Percentiles rank a stretch among this genome's conserved stretches.
Conservation (phyloP, 2,797 vertebrate genomes). For the Anguilla anguilla region DNA sequence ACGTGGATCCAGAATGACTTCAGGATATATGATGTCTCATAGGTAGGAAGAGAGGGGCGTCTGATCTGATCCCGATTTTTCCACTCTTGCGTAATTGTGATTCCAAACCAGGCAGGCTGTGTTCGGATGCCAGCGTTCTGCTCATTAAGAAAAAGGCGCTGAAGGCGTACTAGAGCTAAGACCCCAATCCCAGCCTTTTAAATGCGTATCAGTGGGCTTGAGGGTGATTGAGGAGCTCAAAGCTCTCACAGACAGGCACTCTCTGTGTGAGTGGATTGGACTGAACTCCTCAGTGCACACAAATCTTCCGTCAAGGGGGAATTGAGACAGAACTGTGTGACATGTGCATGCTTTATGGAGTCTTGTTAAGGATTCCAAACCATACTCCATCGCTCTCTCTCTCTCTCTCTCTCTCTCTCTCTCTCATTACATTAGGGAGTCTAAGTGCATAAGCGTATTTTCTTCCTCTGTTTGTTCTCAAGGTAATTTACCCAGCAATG, state of each 20-base stretch:
- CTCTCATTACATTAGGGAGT: conserved; percentile 24
- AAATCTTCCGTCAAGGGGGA: background rate
- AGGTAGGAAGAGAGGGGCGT: conserved; percentile 2
- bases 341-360: conserved; percentile 4
- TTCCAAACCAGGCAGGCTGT: background rate
- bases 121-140: background rate
- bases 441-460: conserved; percentile 19
- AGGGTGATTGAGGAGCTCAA: conserved; percentile 4
- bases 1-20: background rate
- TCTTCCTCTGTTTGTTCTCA: background rate
- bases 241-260: background rate
- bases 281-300: background rate
- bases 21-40: background rate
- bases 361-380: conserved; percentile 7
- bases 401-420: background rate
- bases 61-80: background rate
- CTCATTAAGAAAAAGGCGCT: background rate
- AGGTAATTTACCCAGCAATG: background rate
- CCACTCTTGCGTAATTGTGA: background rate
- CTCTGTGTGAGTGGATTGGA: conserved; percentile 12
- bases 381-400: background rate
- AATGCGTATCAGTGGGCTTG: background rate
- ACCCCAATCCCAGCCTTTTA: background rate
- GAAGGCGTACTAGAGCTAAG: background rate
- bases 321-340: background rate